A percentile compares a stretch with the other conserved stretches of the same genome.
Evolutionary conservation across 2,888 invertebrate genomes (phyloP).

Genomic region (Prosopocoilus inquinatus): DNA sequence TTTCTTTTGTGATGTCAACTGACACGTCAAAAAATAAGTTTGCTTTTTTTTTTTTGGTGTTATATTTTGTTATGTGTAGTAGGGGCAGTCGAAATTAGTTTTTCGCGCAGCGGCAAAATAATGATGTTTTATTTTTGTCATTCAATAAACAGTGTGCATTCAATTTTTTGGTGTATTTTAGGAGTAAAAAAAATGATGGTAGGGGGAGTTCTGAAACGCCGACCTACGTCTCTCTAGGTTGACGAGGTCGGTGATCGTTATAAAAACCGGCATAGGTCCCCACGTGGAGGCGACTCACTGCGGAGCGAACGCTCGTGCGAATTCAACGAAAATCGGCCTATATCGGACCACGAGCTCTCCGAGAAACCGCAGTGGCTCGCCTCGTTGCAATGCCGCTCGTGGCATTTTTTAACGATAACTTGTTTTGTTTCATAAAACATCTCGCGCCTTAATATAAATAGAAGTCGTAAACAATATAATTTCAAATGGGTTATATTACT

Average conservation of each 20-base stretch:
- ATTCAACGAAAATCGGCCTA: constrained; percentile 46
- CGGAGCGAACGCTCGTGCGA: constrained; percentile 55
- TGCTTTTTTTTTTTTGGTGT: too few relatives aligned
- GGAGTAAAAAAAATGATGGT: constrained; percentile 8
- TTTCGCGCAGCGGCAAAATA: too few relatives aligned
- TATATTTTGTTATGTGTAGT: too few relatives aligned
- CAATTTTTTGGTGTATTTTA: not conserved
- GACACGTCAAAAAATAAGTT: too few relatives aligned
- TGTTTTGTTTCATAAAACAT: constrained; percentile 17
- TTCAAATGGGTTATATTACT: constrained; percentile 1
- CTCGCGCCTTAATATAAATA: constrained; percentile 20
- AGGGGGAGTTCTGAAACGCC: constrained; percentile 34
- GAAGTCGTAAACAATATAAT: constrained; percentile 21
- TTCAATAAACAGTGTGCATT: too few relatives aligned
- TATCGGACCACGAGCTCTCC: constrained; percentile 25
- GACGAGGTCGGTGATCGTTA: constrained; percentile 64
- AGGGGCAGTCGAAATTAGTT: too few relatives aligned
- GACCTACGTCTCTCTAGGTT: constrained; percentile 60
- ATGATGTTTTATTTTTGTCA: too few relatives aligned
- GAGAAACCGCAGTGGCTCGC: constrained; percentile 56
- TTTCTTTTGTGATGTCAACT: too few relatives aligned
- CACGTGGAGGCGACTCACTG: constrained; percentile 56
- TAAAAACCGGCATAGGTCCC: constrained; percentile 47
- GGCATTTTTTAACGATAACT: constrained; percentile 5
- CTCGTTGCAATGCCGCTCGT: constrained; percentile 51